These are phyloP conservation scores for Gopherus flavomarginatus DNA, from an alignment of 2,113 vertebrate species.

Conservation along the genomic window DNA sequence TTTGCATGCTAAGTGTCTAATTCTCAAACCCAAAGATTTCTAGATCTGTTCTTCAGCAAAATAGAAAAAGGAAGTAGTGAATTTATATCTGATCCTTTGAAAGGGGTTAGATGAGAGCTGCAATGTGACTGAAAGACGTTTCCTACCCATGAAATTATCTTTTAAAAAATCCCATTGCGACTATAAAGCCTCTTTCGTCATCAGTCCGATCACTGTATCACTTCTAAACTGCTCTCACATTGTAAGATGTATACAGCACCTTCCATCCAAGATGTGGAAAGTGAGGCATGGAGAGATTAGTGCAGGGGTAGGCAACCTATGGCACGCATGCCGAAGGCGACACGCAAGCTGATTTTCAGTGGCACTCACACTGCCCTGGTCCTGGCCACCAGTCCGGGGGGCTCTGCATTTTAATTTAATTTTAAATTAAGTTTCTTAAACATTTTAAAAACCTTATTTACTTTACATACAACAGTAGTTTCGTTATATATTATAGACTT, in stretches of 20 bases:
- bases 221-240: background rate
- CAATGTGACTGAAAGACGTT: background rate
- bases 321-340: no score
- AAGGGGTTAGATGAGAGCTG: background rate
- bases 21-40: constrained; percentile 43
- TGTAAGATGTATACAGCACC: no score
- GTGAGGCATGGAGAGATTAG: background rate
- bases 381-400: no score
- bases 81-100: background rate
- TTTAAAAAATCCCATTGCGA: background rate
- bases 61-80: background rate
- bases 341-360: no score
- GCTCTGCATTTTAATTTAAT: no score
- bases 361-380: no score
- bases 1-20: constrained; percentile 35
- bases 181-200: background rate
- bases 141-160: background rate
- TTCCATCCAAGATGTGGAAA: background rate
- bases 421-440: no score
- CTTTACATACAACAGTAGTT: no score
- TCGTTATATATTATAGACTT: no score
- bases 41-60: background rate
- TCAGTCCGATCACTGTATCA: background rate
- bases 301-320: no score
- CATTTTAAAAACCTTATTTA: no score